Percentiles rank a stretch among this genome's conserved stretches.
phyloP scores from a whole-genome alignment of 2,888 invertebrate species.

The Drosophila prolongata region DNA sequence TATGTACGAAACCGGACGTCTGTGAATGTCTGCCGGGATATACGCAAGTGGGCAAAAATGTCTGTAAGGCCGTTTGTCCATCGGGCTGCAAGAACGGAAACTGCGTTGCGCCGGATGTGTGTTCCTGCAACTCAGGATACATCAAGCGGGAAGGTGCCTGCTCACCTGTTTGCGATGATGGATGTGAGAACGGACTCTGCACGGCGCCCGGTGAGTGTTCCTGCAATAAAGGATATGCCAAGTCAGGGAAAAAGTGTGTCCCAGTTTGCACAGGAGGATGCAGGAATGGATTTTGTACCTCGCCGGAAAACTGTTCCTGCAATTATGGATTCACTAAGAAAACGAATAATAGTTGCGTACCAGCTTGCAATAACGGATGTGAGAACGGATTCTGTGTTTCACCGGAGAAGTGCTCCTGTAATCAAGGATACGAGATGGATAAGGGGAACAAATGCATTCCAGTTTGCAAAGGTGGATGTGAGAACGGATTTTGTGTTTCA shows the following conservation, averaged over 20 bases:
- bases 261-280: conserved; percentile 14
- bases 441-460: neutral
- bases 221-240: conserved; percentile 9
- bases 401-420: conserved; percentile 11
- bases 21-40: conserved; percentile 28
- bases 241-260: neutral
- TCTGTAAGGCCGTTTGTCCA: conserved; percentile 20
- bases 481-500: conserved; percentile 3
- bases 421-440: neutral
- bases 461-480: conserved; percentile 4
- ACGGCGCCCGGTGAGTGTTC: conserved; percentile 12
- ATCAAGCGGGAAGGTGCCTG: conserved; percentile 3
- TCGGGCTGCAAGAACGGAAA: conserved; percentile 34
- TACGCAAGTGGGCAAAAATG: conserved; percentile 1
- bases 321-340: neutral
- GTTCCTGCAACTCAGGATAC: conserved; percentile 33
- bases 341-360: neutral
- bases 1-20: conserved; percentile 17
- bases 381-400: conserved; percentile 11
- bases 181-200: conserved; percentile 26
- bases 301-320: conserved; percentile 16
- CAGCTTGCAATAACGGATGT: conserved; percentile 1
- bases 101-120: conserved; percentile 33
- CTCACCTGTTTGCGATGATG: conserved; percentile 14
- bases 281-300: conserved; percentile 6